These are phyloP conservation scores for Eurosta solidaginis DNA, from an alignment of 1,140 invertebrate species.

Conservation along the genomic window DNA sequence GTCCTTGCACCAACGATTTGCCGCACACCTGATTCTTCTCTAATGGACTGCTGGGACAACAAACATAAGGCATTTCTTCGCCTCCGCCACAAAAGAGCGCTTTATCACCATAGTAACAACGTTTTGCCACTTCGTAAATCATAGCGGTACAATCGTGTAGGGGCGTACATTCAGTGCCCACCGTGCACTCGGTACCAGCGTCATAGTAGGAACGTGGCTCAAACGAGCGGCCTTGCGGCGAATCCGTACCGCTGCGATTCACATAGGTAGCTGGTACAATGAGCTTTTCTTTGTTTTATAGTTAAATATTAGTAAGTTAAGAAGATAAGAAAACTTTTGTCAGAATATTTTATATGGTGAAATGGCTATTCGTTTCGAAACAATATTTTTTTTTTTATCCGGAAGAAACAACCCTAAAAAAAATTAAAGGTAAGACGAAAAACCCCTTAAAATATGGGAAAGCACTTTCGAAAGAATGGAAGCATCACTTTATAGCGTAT, in stretches of 20 bases:
- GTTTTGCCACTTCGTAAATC: conserved; percentile 56
- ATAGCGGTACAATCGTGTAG: conserved; percentile 54
- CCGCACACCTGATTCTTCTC: conserved; percentile 64
- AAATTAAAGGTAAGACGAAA: too few relatives aligned
- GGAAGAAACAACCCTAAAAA: too few relatives aligned
- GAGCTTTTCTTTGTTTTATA: conserved; percentile 27
- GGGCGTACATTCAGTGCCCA: conserved; percentile 55
- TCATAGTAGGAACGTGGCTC: conserved; percentile 33
- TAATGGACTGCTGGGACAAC: conserved; percentile 56
- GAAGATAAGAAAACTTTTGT: neutral
- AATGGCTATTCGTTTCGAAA: too few relatives aligned
- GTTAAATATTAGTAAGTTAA: neutral
- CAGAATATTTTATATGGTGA: too few relatives aligned
- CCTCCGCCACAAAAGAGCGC: conserved; percentile 54
- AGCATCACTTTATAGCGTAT: too few relatives aligned
- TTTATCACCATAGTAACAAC: conserved; percentile 56
- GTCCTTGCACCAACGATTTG: conserved; percentile 66
- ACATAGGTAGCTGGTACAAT: conserved; percentile 22
- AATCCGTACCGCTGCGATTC: neutral
- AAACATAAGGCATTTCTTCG: conserved; percentile 57
- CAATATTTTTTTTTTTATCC: too few relatives aligned
- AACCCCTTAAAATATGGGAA: too few relatives aligned
- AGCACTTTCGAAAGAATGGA: too few relatives aligned
- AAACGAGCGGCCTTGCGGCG: conserved; percentile 29
- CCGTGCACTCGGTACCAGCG: conserved; percentile 42